phyloP scores from a whole-genome alignment of 2,888 invertebrate genomes.

The Lysandra coridon region DNA sequence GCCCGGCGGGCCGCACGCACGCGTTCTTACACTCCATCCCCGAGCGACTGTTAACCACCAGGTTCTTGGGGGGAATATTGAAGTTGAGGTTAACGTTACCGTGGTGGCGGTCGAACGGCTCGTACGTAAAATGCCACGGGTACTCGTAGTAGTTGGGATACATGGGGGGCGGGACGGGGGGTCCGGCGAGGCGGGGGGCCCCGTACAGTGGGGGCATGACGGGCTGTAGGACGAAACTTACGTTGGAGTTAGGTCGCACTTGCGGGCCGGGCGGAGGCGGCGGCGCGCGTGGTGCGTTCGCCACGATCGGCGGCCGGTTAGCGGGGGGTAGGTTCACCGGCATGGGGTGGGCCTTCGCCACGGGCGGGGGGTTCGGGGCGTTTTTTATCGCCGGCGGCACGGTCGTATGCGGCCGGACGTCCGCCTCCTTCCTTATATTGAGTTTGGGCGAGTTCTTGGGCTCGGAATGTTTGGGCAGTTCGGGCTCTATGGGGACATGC shows the following conservation, averaged over 20 bases:
- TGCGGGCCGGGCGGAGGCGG: constrained; percentile 44
- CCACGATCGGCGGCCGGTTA: constrained; percentile 40
- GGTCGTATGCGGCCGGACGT: constrained; percentile 42
- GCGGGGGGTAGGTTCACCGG: constrained; percentile 47
- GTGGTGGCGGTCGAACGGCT: constrained; percentile 60
- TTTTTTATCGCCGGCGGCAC: constrained; percentile 45
- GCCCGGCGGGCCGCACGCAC: constrained; percentile 44
- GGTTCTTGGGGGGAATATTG: constrained; percentile 68
- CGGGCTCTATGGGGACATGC: constrained; percentile 50
- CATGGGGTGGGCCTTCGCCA: constrained; percentile 52
- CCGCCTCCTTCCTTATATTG: constrained; percentile 47
- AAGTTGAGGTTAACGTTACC: constrained; percentile 70
- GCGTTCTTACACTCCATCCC: constrained; percentile 58
- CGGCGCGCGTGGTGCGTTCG: constrained; percentile 42
- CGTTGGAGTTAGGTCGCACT: constrained; percentile 60
- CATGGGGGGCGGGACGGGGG: constrained; percentile 53
- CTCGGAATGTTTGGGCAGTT: constrained; percentile 51
- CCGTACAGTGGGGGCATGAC: constrained; percentile 59
- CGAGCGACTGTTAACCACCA: constrained; percentile 61
- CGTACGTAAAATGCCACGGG: constrained; percentile 73
- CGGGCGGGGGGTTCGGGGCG: constrained; percentile 47
- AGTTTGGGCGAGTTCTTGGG: constrained; percentile 49
- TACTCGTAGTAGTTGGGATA: constrained; percentile 68
- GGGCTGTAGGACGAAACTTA: constrained; percentile 71
- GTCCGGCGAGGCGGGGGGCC: constrained; percentile 47